Conservation (phyloP, 2,113 vertebrate species). For the Neolamprologus kungweensis region DNA sequence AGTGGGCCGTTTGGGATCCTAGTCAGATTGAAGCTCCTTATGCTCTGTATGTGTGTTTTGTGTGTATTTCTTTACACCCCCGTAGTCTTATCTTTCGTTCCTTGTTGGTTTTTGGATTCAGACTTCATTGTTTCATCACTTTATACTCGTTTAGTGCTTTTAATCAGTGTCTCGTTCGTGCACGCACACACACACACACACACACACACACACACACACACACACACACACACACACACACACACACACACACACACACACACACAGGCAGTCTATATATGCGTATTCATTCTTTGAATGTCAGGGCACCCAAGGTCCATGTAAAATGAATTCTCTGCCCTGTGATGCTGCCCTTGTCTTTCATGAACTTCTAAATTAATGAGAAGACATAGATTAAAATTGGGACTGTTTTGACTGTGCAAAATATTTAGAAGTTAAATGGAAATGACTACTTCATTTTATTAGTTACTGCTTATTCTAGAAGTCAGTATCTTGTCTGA, state of each 20-base stretch:
- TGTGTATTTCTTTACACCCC: neutral
- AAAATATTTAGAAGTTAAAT: neutral
- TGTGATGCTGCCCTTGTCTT: neutral
- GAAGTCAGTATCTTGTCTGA: neutral
- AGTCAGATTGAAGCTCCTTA: conserved; percentile 13
- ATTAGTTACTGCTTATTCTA: neutral
- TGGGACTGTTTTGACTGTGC: neutral
- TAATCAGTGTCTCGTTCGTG: neutral
- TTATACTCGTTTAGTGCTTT: neutral
- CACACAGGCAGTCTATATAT: neutral
- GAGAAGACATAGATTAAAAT: neutral
- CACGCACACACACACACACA: neutral
- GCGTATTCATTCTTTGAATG: neutral
- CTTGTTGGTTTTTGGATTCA: neutral
- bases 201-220: neutral
- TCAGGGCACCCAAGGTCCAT: neutral
- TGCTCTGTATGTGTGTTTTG: neutral
- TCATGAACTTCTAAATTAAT: neutral
- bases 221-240: neutral
- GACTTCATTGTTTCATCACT: neutral
- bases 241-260: neutral
- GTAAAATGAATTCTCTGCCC: neutral
- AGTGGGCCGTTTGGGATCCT: conserved; percentile 35
- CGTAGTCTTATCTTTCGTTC: neutral
- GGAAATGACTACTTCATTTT: neutral